These are phyloP conservation scores for Phytoseiulus persimilis DNA, from an alignment of 2,888 invertebrate species.

Conservation along the genomic window DNA sequence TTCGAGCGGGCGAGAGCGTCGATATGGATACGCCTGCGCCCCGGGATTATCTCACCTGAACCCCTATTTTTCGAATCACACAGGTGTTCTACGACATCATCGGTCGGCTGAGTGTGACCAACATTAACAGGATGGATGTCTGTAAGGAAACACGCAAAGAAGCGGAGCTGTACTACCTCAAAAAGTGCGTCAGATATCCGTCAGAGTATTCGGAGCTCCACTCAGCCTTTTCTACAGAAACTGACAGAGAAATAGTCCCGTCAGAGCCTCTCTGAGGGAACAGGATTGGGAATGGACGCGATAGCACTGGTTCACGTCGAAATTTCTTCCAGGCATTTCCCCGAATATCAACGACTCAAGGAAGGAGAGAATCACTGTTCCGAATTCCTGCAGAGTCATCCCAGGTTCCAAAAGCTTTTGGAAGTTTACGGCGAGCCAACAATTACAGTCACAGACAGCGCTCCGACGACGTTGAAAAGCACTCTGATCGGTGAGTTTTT, in stretches of 20 bases:
- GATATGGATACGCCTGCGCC: too few species aligned
- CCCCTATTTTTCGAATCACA: constrained; percentile 52
- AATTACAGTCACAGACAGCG: neutral
- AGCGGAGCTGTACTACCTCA: constrained; percentile 83
- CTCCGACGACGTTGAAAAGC: neutral
- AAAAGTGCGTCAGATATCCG: constrained; percentile 56
- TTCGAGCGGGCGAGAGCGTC: too few species aligned
- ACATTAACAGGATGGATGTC: constrained; percentile 41
- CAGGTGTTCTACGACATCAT: constrained; percentile 21
- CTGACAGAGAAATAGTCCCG: too few species aligned
- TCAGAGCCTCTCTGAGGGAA: too few species aligned
- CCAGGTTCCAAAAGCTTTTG: neutral
- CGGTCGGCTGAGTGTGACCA: neutral
- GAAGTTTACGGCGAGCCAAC: constrained; percentile 12
- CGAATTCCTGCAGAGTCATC: neutral
- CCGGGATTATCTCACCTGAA: too few species aligned
- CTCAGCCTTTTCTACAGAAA: too few species aligned
- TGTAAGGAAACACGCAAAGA: constrained; percentile 63
- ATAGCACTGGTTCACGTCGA: neutral
- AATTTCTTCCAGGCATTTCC: constrained; percentile 11
- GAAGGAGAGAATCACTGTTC: neutral
- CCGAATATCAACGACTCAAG: neutral
- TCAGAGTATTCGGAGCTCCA: too few species aligned
- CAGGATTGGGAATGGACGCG: neutral
- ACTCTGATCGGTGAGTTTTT: neutral